phyloP scores from a whole-genome alignment of 2,113 vertebrate genomes.

The Heterotis niloticus region DNA sequence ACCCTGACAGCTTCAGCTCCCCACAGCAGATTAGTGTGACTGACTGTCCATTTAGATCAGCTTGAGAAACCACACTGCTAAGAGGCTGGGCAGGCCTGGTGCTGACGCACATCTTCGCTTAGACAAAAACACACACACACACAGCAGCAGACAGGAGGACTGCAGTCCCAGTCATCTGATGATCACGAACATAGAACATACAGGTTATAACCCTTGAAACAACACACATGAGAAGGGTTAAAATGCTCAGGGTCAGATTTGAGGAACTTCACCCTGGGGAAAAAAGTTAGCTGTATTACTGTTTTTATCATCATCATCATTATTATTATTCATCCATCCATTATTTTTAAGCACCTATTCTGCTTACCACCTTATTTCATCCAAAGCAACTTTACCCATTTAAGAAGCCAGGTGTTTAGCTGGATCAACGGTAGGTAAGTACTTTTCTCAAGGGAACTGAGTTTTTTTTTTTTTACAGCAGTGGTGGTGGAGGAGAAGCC shows the following conservation, averaged over 20 bases:
- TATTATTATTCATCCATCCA: no score
- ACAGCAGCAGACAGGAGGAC: neutral
- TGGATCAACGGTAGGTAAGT: no score
- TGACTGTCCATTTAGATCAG: slow-evolving; percentile 52
- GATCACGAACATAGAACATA: neutral
- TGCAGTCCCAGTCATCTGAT: neutral
- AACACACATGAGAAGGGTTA: neutral
- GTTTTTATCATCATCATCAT: no score
- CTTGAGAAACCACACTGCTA: slow-evolving; percentile 11
- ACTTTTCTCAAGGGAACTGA: no score
- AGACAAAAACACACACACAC: neutral
- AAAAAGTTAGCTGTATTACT: neutral
- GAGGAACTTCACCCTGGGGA: neutral
- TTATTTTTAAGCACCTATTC: no score
- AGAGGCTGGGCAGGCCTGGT: neutral
- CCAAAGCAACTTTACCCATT: no score
- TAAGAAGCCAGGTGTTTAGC: no score
- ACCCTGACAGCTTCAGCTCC: slow-evolving; percentile 50
- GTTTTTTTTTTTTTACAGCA: no score
- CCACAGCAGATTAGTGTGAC: slow-evolving; percentile 51
- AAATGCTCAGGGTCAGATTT: no score
- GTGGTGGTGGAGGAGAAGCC: no score
- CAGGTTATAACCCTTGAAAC: neutral
- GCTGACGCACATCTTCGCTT: neutral
- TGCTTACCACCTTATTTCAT: no score